Evolutionary conservation across 2,888 invertebrate species (phyloP).

Genomic region (Tortricodes alternella): DNA sequence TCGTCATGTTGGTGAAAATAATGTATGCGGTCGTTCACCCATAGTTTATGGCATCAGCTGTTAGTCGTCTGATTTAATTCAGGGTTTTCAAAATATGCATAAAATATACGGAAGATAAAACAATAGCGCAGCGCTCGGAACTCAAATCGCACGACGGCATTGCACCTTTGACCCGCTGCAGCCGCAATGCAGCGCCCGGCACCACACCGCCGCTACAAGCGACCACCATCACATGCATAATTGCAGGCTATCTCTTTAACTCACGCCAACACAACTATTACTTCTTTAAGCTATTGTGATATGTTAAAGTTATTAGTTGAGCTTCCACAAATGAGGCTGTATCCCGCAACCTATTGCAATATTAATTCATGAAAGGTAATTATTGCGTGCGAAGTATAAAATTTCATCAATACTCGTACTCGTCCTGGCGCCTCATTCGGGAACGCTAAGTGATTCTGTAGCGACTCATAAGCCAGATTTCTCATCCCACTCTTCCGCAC

Average conservation of each 20-base stretch:
- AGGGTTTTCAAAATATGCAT: not conserved
- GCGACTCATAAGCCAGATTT: too few relatives aligned
- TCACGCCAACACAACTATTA: conserved; percentile 11
- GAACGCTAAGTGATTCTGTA: too few relatives aligned
- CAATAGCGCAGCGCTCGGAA: conserved; percentile 46
- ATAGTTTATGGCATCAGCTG: too few relatives aligned
- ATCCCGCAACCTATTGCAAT: conserved; percentile 45
- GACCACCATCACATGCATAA: conserved; percentile 56
- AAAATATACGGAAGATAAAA: conserved; percentile 24
- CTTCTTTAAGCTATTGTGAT: not conserved
- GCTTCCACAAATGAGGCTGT: conserved; percentile 14
- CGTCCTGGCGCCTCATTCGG: conserved; percentile 3
- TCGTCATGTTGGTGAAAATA: too few relatives aligned
- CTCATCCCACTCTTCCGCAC: too few relatives aligned
- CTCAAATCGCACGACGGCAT: conserved; percentile 56
- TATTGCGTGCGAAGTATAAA: conserved; percentile 36
- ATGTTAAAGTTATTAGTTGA: not conserved
- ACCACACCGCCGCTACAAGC: conserved; percentile 55
- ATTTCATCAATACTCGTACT: conserved; percentile 31
- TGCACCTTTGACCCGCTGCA: conserved; percentile 65
- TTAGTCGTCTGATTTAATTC: too few relatives aligned
- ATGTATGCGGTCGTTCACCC: too few relatives aligned
- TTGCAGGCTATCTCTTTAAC: conserved; percentile 44
- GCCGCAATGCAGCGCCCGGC: conserved; percentile 70
- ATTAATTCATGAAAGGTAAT: conserved; percentile 54